A percentile compares a stretch with the other conserved stretches of the same genome.
phyloP scores from a whole-genome alignment of 1,140 invertebrate genomes.

The Apis florea region DNA sequence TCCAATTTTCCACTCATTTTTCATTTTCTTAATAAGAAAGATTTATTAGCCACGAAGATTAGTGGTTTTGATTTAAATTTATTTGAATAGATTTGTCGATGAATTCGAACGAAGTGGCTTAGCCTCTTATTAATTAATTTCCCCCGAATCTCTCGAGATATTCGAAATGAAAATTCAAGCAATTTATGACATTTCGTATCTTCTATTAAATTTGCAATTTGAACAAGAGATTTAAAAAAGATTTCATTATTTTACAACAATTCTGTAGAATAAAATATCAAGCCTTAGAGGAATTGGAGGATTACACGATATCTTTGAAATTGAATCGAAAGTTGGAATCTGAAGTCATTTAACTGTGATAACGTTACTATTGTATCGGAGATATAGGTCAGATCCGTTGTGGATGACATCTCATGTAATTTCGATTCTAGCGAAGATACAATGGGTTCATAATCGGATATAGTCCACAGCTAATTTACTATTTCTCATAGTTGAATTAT shows the following conservation, averaged over 20 bases:
- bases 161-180: background rate
- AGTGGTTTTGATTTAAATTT: background rate
- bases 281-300: background rate
- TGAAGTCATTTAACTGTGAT: background rate
- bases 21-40: background rate
- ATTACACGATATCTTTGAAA: background rate
- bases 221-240: background rate
- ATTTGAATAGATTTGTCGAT: background rate
- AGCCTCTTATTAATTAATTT: background rate
- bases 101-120: background rate
- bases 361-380: background rate
- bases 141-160: no score
- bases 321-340: conserved; percentile 15
- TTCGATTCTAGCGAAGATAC: background rate
- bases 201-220: background rate
- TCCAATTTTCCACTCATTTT: background rate
- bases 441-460: background rate
- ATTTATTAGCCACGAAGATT: background rate
- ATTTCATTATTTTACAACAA: background rate
- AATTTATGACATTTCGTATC: background rate
- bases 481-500: background rate
- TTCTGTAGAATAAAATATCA: background rate
- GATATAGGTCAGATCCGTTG: background rate
- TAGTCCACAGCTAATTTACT: background rate
- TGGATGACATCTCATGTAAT: conserved; percentile 1